Evolutionary conservation across 2,888 invertebrate species (phyloP).

Genomic region (Leuctra nigra): DNA sequence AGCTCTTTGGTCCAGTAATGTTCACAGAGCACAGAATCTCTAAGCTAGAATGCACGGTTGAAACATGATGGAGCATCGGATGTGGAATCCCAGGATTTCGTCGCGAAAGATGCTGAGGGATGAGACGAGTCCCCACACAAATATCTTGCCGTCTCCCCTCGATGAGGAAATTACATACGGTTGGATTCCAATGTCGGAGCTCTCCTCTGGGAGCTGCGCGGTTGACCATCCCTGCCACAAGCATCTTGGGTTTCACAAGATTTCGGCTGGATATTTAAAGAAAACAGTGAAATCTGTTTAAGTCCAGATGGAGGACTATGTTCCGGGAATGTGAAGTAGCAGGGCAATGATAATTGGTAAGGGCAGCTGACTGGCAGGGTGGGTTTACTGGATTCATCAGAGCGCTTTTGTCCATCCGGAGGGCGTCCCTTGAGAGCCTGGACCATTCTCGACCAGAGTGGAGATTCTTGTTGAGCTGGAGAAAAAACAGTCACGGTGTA

Average conservation of each 20-base stretch:
- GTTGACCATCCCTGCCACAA: too few species aligned
- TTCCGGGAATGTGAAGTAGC: background rate
- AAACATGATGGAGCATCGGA: slow-evolving; percentile 1
- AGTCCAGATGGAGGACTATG: background rate
- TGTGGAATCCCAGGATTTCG: background rate
- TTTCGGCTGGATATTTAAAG: too few species aligned
- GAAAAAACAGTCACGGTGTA: slow-evolving; percentile 19
- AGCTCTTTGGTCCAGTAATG: slow-evolving; percentile 6
- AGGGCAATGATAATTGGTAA: slow-evolving; percentile 17
- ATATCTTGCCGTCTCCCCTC: background rate
- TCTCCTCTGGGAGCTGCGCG: too few species aligned
- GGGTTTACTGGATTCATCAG: background rate
- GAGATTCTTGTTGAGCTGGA: slow-evolving; percentile 20
- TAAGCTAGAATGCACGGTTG: background rate
- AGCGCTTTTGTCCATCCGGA: slow-evolving; percentile 6
- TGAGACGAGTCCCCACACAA: background rate
- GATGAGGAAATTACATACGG: background rate
- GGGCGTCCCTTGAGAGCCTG: background rate
- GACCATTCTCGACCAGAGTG: slow-evolving; percentile 8
- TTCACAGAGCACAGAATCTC: background rate
- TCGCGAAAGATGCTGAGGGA: background rate
- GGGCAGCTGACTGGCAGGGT: slow-evolving; percentile 13
- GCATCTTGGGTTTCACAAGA: too few species aligned
- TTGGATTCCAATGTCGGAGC: background rate
- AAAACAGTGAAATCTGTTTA: too few species aligned